Evolutionary conservation across 2,888 invertebrate species (phyloP), one percentile per base, ranked within the genome.

Genomic region (Altica lythri): DNA sequence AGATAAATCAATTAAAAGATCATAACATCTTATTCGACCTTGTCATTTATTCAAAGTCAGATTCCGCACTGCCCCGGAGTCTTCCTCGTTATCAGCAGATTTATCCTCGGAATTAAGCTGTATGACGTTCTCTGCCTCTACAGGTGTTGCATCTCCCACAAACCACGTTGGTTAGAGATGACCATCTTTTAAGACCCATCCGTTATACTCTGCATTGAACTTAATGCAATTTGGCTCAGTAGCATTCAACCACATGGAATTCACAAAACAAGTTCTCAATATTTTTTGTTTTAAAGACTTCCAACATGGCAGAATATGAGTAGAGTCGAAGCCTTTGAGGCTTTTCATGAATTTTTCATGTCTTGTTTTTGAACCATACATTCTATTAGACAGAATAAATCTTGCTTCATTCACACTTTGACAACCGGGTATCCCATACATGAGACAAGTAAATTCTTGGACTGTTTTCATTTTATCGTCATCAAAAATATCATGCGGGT

Each of bases 261-360:
- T 44, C 13, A 51, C 44, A 29, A 29, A 37, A 18, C 46, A 38
- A 1, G 32, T 46, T 8, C 22, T 12, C 16, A 47, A 19, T 9
- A 53, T 14, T 46, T 51, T 52, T 29, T 52, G 53, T 25, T 53
- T 38, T 9, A 47, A 25, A 38, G 38, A 52, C 46, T 44, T 44
- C 44, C 44, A 44, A n/a, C 17, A 29, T n/a, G 29, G 27, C 25
- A 13, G 35, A 14, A 43, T 43, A 9, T 16, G 37, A 10, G 16
- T 37, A 4, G 37, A 37, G n/a, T n/a, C n/a, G n/a, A 37, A 37
- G 14, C 17, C 14, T 37, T 37, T 37, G 1, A 38, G 14, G 10
- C 2, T 18, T 3, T 38, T 38, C 19, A 38, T 38, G 17, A 38
- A 38, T 18, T 18, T 38, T 10, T 38, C 38, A 38, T 19, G 8